A percentile compares a stretch with the other conserved stretches of the same genome.
phyloP scores from a whole-genome alignment of 2,888 invertebrate species.

The Calliphora vomitoria region DNA sequence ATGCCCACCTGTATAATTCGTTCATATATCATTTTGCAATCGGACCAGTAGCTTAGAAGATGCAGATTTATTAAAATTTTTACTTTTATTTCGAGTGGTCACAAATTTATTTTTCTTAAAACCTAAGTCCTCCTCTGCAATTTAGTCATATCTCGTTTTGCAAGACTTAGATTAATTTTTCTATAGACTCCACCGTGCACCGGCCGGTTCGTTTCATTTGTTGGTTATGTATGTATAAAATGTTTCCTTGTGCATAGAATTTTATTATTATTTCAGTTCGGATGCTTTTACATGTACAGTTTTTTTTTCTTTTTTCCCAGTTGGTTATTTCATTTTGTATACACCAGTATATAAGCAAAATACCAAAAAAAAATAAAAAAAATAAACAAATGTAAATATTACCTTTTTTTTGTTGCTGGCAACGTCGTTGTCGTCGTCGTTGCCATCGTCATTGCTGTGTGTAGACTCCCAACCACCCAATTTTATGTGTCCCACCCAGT shows the following conservation, averaged over 20 bases:
- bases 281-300: constrained; percentile 65
- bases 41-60: no score
- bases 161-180: no score
- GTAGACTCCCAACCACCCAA: constrained; percentile 59
- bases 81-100: no score
- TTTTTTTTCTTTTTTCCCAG: constrained; percentile 5
- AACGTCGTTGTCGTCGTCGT: constrained; percentile 3
- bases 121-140: no score
- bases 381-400: constrained; percentile 46
- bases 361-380: background rate
- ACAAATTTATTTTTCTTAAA: no score
- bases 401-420: constrained; percentile 18
- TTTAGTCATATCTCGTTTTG: no score
- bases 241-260: constrained; percentile 35
- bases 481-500: constrained; percentile 72
- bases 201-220: constrained; percentile 19
- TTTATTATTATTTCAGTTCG: constrained; percentile 50
- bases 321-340: background rate
- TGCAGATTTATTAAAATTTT: no score
- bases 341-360: constrained; percentile 4
- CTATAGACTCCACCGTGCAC: background rate
- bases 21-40: no score
- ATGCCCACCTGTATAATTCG: no score
- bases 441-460: constrained; percentile 36
- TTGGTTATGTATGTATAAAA: background rate